These are phyloP conservation scores for Euproctis similis DNA, from an alignment of 2,888 invertebrate species.

Conservation along the genomic window DNA sequence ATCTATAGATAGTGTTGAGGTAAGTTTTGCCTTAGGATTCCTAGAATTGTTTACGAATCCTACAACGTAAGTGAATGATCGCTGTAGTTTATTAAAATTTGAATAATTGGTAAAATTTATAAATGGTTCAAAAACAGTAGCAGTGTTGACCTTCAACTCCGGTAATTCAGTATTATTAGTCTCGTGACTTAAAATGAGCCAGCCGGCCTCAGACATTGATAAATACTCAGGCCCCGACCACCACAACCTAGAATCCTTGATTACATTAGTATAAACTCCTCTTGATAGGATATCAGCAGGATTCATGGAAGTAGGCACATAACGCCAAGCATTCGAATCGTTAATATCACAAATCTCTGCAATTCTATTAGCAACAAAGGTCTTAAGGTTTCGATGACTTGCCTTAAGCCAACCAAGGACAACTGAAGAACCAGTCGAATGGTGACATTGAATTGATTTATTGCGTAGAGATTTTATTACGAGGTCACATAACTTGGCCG, in stretches of 20 bases:
- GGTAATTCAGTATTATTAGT: not conserved
- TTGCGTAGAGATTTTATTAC: not conserved
- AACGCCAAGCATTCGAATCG: constrained; percentile 11
- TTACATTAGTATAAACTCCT: constrained; percentile 6
- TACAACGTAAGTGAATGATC: not conserved
- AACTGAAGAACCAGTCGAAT: constrained; percentile 23
- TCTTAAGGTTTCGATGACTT: constrained; percentile 13
- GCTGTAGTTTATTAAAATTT: not conserved
- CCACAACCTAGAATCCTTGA: constrained; percentile 6
- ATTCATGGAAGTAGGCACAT: constrained; percentile 18
- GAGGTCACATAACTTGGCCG: not conserved
- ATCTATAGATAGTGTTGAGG: not conserved
- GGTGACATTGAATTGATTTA: not conserved
- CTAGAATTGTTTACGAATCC: not conserved
- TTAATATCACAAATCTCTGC: constrained; percentile 7
- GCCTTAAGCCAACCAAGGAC: constrained; percentile 21
- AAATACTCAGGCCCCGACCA: constrained; percentile 15
- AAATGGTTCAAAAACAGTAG: not conserved
- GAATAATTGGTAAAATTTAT: not conserved
- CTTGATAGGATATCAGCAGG: constrained; percentile 21
- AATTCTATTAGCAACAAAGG: constrained; percentile 20
- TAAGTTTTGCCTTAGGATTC: not conserved
- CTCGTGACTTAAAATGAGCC: not conserved
- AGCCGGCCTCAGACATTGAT: not conserved
- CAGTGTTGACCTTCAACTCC: not conserved